Percentiles rank a stretch among this genome's conserved stretches.
Conservation (phyloP, 1,140 invertebrate species). For the Drosophila ananassae region DNA sequence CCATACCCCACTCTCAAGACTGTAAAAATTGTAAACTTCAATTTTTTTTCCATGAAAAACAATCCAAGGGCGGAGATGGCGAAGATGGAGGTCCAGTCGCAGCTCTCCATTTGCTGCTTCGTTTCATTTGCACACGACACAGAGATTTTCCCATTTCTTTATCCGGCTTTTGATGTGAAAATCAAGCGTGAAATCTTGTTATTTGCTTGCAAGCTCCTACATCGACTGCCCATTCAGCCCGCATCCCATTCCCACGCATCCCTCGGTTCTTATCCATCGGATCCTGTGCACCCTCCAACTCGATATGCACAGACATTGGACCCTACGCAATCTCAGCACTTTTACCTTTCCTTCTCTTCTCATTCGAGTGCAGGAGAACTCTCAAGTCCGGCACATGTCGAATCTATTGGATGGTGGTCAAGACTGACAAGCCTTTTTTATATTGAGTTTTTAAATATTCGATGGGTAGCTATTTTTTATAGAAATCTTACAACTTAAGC, state of each 20-base stretch:
- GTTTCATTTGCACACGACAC: constrained; percentile 53
- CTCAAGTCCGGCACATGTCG: constrained; percentile 23
- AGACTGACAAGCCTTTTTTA: not conserved
- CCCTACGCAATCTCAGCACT: constrained; percentile 52
- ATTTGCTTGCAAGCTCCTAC: constrained; percentile 54
- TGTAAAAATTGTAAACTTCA: constrained; percentile 52
- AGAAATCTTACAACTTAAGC: too few relatives aligned
- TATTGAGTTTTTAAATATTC: too few relatives aligned
- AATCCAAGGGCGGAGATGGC: constrained; percentile 18
- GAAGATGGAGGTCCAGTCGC: constrained; percentile 1
- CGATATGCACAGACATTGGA: constrained; percentile 34
- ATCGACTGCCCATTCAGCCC: constrained; percentile 3
- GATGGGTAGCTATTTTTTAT: too few relatives aligned
- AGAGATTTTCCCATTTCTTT: constrained; percentile 50
- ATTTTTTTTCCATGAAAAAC: constrained; percentile 48
- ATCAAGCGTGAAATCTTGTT: constrained; percentile 74
- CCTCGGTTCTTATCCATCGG: not conserved
- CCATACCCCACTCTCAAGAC: constrained; percentile 11
- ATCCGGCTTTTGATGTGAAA: constrained; percentile 65
- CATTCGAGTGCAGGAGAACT: constrained; percentile 29
- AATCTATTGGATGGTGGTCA: constrained; percentile 7
- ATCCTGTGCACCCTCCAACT: not conserved
- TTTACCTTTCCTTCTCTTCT: constrained; percentile 27
- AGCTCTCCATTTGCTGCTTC: constrained; percentile 29
- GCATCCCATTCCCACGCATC: not conserved